Evolutionary conservation across 1,140 invertebrate species (phyloP).

Genomic region (Octopus bimaculoides): DNA sequence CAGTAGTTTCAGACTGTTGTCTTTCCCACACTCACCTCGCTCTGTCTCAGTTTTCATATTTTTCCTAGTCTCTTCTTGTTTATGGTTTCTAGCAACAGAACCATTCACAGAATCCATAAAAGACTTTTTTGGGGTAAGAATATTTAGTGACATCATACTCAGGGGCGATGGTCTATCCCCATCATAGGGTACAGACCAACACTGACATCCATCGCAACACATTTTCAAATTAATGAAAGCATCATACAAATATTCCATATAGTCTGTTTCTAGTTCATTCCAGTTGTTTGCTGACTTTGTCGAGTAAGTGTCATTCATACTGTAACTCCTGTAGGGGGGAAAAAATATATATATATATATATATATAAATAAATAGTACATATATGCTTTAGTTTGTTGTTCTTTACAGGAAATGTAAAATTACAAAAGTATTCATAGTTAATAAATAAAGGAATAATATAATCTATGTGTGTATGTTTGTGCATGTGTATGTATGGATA

Average conservation of each 20-base stretch:
- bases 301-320: too few species aligned
- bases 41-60: neutral
- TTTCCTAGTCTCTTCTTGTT: neutral
- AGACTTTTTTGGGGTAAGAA: neutral
- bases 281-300: neutral
- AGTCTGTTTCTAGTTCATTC: constrained; percentile 44
- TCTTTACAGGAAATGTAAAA: too few species aligned
- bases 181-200: constrained; percentile 78
- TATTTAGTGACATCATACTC: constrained; percentile 23
- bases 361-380: too few species aligned
- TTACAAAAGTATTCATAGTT: too few species aligned
- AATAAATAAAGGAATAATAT: too few species aligned
- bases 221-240: constrained; percentile 73
- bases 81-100: neutral
- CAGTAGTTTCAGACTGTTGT: constrained; percentile 11
- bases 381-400: too few species aligned
- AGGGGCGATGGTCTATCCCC: constrained; percentile 61
- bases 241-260: constrained; percentile 68
- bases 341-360: too few species aligned
- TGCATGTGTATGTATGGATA: too few species aligned
- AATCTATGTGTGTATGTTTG: too few species aligned
- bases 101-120: neutral
- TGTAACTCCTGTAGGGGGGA: too few species aligned
- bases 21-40: neutral
- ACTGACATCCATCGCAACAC: constrained; percentile 70